Percentiles rank a stretch among this genome's conserved stretches.
These are phyloP conservation scores for Clitarchus hookeri DNA, from an alignment of 2,888 invertebrate genomes.

Conservation along the genomic window DNA sequence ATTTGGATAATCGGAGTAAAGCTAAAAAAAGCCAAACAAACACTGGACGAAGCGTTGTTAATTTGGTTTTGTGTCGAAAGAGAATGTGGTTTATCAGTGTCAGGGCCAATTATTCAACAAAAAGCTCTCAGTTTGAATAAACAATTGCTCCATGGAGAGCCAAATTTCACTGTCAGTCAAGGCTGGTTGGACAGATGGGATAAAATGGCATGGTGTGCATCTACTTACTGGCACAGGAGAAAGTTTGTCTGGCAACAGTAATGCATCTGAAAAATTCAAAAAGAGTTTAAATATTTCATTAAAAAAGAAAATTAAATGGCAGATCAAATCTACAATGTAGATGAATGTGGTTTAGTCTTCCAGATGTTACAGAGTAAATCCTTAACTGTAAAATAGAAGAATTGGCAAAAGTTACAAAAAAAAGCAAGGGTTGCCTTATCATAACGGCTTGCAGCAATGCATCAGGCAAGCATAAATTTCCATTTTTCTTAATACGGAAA, in stretches of 20 bases:
- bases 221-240: slow-evolving; percentile 38
- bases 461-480: too few relatives aligned
- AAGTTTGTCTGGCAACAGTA: slow-evolving; percentile 41
- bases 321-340: too few relatives aligned
- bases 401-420: too few relatives aligned
- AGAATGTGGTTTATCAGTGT: slow-evolving; percentile 39
- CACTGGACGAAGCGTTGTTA: slow-evolving; percentile 33
- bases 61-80: slow-evolving; percentile 40
- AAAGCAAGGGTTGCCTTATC: too few relatives aligned
- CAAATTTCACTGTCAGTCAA: slow-evolving; percentile 39
- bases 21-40: neutral
- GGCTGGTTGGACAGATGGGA: slow-evolving; percentile 42
- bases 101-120: slow-evolving; percentile 39
- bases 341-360: too few relatives aligned
- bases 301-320: too few relatives aligned
- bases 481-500: too few relatives aligned
- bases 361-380: too few relatives aligned
- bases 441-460: too few relatives aligned
- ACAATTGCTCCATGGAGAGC: slow-evolving; percentile 32
- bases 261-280: neutral
- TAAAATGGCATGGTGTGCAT: slow-evolving; percentile 39
- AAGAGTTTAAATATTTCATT: too few relatives aligned
- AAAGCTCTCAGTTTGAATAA: slow-evolving; percentile 39
- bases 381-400: too few relatives aligned
- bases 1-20: too few relatives aligned